Conservation (phyloP, 2,797 vertebrate species). For the Melanotaenia boesemani region DNA sequence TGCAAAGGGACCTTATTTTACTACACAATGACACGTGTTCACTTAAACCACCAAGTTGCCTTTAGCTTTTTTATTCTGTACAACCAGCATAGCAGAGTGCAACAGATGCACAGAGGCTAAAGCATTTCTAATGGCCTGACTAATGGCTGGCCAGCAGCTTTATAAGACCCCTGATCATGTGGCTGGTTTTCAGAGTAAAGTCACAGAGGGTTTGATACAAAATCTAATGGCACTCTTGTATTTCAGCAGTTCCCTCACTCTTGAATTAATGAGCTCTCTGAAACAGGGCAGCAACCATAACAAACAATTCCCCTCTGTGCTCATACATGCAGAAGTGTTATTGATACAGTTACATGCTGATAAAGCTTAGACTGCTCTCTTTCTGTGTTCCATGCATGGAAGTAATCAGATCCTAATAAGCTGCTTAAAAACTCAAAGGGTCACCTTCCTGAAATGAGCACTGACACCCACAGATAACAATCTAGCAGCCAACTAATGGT, state of each 20-base stretch:
- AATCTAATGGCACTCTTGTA: conserved; percentile 21
- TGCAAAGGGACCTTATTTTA: conserved; percentile 8
- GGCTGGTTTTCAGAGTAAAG: conserved; percentile 20
- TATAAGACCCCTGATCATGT: conserved; percentile 16
- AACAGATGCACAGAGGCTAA: conserved; percentile 20
- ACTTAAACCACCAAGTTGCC: conserved; percentile 26
- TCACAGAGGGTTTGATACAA: conserved; percentile 28
- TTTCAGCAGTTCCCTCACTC: conserved; percentile 21
- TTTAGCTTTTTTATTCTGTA: conserved; percentile 32
- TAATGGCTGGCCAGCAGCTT: conserved; percentile 32
- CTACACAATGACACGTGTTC: conserved; percentile 30
- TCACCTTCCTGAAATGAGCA: background rate
- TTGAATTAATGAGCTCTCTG: conserved; percentile 25
- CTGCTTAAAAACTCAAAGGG: conserved; percentile 22
- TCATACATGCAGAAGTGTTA: conserved; percentile 2
- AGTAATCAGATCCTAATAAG: conserved; percentile 25
- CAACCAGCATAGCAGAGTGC: conserved; percentile 14
- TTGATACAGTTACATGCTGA: conserved; percentile 24
- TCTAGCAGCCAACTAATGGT: background rate
- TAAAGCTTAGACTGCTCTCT: conserved; percentile 29
- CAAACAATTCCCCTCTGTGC: conserved; percentile 31
- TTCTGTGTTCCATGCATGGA: conserved; percentile 10
- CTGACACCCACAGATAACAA: background rate
- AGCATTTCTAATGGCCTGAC: conserved; percentile 25
- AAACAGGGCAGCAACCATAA: conserved; percentile 13